Percentiles rank a stretch among this genome's conserved stretches.
phyloP scores from a whole-genome alignment of 92 coral and sea anemone species.

The Siderastrea radians region DNA sequence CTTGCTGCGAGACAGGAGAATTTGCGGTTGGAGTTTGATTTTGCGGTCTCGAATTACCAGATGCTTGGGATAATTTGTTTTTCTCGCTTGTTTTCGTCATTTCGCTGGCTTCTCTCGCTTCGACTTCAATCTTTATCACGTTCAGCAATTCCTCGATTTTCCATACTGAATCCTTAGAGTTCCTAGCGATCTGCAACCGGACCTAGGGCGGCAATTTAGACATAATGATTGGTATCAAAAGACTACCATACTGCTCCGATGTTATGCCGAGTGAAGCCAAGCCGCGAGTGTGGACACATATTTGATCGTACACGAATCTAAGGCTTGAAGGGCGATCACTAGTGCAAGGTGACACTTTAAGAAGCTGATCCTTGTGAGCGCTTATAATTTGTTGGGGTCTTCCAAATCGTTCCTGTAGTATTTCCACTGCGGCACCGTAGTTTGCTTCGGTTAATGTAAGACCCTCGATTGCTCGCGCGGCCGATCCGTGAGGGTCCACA shows the following conservation, averaged over 20 bases:
- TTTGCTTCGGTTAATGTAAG: slow-evolving; percentile 45
- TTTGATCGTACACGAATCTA: slow-evolving; percentile 60
- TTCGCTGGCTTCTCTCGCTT: slow-evolving; percentile 59
- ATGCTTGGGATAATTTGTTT: too few relatives aligned
- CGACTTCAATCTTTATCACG: slow-evolving; percentile 46
- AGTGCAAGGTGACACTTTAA: slow-evolving; percentile 56
- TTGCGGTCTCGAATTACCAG: too few relatives aligned
- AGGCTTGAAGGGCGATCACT: slow-evolving; percentile 20
- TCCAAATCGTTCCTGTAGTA: slow-evolving; percentile 50
- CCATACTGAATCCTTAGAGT: slow-evolving; percentile 47
- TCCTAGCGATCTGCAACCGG: slow-evolving; percentile 58
- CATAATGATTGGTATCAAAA: slow-evolving; percentile 56
- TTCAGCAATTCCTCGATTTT: slow-evolving; percentile 56
- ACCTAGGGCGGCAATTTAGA: slow-evolving; percentile 44
- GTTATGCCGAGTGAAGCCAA: too few relatives aligned
- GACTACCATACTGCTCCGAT: slow-evolving; percentile 58
- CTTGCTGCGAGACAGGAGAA: too few relatives aligned
- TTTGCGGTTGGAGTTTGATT: too few relatives aligned
- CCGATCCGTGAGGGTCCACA: too few relatives aligned
- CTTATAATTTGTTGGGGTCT: slow-evolving; percentile 61
- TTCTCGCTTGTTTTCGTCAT: background rate
- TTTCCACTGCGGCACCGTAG: slow-evolving; percentile 41
- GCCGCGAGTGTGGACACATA: slow-evolving; percentile 54
- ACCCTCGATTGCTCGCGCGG: slow-evolving; percentile 61
- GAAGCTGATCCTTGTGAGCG: slow-evolving; percentile 73